Conservation (phyloP, 2,888 invertebrate genomes). For the Cremastinae sp. region DNA sequence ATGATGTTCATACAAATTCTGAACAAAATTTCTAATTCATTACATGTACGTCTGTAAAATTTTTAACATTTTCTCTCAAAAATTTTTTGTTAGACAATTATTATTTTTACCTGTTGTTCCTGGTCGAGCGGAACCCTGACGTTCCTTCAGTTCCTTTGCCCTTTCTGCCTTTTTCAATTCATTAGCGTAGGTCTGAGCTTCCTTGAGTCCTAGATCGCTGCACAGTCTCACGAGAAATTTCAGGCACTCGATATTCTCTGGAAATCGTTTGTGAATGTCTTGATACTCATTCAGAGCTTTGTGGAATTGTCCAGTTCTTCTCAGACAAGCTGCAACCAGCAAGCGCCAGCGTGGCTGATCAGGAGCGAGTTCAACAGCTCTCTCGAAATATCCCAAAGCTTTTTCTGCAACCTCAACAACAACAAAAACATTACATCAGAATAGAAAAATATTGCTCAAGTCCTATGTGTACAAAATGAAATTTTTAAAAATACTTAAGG, state of each 20-base stretch:
- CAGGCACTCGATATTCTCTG: slow-evolving; percentile 96
- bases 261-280: slow-evolving; percentile 92
- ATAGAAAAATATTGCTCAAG: too few species aligned
- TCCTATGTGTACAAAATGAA: too few species aligned
- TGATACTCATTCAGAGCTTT: slow-evolving; percentile 92
- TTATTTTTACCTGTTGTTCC: slow-evolving; percentile 73
- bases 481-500: too few species aligned
- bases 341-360: slow-evolving; percentile 90
- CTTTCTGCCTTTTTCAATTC: slow-evolving; percentile 90
- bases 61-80: too few species aligned
- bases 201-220: slow-evolving; percentile 93
- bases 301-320: slow-evolving; percentile 91
- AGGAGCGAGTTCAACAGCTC: slow-evolving; percentile 83
- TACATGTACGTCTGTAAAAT: too few species aligned
- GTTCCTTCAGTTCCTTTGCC: slow-evolving; percentile 82
- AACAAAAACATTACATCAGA: slow-evolving; percentile 10
- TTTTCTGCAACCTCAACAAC: slow-evolving; percentile 87
- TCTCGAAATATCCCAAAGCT: slow-evolving; percentile 91
- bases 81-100: slow-evolving; percentile 27
- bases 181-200: slow-evolving; percentile 91
- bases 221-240: slow-evolving; percentile 93
- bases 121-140: slow-evolving; percentile 83
- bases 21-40: too few species aligned
- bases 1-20: too few species aligned
- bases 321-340: slow-evolving; percentile 91